phyloP scores from a whole-genome alignment of 1,140 invertebrate species.

The Sycophaga agraensis region DNA sequence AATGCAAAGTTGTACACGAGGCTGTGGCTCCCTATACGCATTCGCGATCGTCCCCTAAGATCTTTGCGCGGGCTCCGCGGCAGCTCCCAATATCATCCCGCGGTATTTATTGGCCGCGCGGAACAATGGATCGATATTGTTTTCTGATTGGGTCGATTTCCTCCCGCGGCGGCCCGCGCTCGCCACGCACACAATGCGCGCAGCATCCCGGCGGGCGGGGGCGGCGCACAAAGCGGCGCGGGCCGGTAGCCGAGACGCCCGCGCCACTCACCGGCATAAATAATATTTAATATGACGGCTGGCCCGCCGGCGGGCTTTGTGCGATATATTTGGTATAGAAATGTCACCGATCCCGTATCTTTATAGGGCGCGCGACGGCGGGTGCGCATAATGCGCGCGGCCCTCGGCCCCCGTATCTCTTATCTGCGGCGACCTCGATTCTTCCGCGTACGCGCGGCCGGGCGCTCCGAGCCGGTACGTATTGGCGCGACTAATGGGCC shows the following conservation, averaged over 20 bases:
- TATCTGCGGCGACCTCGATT: background rate
- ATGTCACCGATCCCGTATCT: constrained; percentile 54
- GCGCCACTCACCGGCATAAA: constrained; percentile 45
- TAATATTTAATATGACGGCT: constrained; percentile 60
- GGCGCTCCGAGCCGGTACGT: background rate
- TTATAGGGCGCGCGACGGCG: constrained; percentile 33
- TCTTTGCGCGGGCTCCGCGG: constrained; percentile 31
- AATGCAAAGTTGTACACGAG: background rate
- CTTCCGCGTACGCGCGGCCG: background rate
- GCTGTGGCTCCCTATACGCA: background rate
- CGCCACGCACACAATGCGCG: constrained; percentile 13
- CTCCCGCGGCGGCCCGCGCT: background rate
- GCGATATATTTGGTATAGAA: constrained; percentile 57
- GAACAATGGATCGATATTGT: constrained; percentile 61
- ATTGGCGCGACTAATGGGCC: background rate
- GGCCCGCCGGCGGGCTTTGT: constrained; percentile 37
- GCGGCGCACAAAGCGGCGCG: constrained; percentile 23
- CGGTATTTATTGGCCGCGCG: constrained; percentile 53
- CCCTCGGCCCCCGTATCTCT: too few relatives aligned
- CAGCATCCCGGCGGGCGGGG: too few relatives aligned
- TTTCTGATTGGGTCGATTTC: constrained; percentile 51
- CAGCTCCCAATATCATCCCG: constrained; percentile 45
- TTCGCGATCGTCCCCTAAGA: constrained; percentile 11
- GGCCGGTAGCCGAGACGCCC: constrained; percentile 37
- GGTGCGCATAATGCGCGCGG: background rate